Evolutionary conservation across 2,113 vertebrate species (phyloP), one percentile per base, ranked within the genome.

Genomic region (Lepisosteus osseus): DNA sequence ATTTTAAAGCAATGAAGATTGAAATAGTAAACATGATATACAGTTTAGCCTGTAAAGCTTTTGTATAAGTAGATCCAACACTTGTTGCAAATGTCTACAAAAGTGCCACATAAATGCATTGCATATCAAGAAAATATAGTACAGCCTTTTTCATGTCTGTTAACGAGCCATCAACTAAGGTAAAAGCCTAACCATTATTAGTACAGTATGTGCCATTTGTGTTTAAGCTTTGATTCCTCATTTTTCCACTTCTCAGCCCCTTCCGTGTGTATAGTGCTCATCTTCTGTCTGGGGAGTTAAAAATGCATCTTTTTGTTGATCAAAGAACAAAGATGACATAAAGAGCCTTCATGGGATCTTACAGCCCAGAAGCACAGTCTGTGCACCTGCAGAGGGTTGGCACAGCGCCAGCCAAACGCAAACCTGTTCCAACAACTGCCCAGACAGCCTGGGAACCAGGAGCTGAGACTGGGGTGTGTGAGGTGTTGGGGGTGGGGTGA

Each of bases 301-400:
- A 59, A 59, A 59, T 13, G 57, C 14, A n/a, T 59, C 57, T 59
- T 59, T 59, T 4, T 14, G n/a, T 59, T 59, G 57, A 59, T 59
- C 57, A 59, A 59, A 59, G 57, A 59, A n/a, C 57, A 8, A 4
- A 59, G 56, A 4, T 8, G 3, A 14, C 56, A 51, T 51, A 51
- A 51, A 51, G 47, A 51, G 47, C 47, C 9, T 51, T 59, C 56
- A 13, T n/a, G n/a, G 12, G 57, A 11, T 59, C 57, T 59, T n/a
- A 14, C 57, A 59, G 12, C 57, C n/a, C n/a, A 14, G 12, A n/a
- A 59, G n/a, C 13, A n/a, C 13, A 51, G 57, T 13, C 57, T 8
- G 13, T 72, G 15, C 47, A 55, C 29, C 70, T 72, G 70, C 47
- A 41, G 45, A 45, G 69, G 29, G 29, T 7, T 54, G 17, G 59